Evolutionary conservation across 2,888 invertebrate species (phyloP).

Genomic region (Perizoma affinitatum): DNA sequence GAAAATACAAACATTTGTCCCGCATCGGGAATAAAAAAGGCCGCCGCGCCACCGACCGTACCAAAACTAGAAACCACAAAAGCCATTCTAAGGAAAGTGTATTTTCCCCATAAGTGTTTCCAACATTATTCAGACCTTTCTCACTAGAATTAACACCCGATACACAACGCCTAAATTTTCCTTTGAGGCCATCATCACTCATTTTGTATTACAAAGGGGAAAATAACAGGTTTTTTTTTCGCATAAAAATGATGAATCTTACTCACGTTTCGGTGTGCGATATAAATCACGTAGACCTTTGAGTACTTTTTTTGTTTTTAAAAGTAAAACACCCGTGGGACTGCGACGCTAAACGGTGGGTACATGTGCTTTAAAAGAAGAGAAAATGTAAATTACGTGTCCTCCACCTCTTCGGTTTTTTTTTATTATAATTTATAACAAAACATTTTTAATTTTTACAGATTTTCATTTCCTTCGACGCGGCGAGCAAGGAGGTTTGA

Average conservation of each 20-base stretch:
- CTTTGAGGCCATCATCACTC: constrained; percentile 48
- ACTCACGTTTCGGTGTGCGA: constrained; percentile 34
- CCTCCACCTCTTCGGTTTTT: neutral
- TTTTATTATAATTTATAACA: too few species aligned
- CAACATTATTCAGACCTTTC: constrained; percentile 14
- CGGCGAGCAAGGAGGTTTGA: too few species aligned
- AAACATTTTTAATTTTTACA: too few species aligned
- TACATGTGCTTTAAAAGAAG: constrained; percentile 1
- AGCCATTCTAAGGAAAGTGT: too few species aligned
- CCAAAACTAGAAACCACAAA: too few species aligned
- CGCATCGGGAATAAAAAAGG: too few species aligned
- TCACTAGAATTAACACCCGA: constrained; percentile 25
- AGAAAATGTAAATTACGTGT: neutral
- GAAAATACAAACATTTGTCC: too few species aligned
- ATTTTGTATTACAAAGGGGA: constrained; percentile 48
- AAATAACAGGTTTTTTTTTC: constrained; percentile 53
- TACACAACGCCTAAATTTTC: constrained; percentile 27
- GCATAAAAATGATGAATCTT: constrained; percentile 61
- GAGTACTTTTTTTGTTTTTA: constrained; percentile 49
- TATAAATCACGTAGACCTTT: constrained; percentile 53
- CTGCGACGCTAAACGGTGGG: constrained; percentile 19
- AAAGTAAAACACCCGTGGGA: constrained; percentile 42
- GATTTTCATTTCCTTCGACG: too few species aligned
- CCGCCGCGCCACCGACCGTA: too few species aligned
- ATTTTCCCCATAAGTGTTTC: too few species aligned